phyloP scores from a whole-genome alignment of 2,113 vertebrate species.

The Myotis yumanensis region DNA sequence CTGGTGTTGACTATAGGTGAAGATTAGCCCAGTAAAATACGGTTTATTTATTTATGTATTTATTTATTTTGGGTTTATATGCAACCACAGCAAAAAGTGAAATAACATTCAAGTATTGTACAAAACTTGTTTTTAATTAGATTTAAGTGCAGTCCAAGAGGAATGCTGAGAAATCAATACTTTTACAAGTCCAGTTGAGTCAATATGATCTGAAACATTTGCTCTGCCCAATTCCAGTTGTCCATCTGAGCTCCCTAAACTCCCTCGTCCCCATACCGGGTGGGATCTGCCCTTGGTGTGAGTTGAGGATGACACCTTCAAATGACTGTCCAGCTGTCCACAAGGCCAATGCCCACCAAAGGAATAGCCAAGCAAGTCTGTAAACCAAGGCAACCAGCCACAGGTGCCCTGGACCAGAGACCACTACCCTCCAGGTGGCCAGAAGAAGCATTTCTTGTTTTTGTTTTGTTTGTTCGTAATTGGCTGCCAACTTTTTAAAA shows the following conservation, averaged over 20 bases:
- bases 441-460: neutral
- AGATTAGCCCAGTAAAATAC: neutral
- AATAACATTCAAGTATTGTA: neutral
- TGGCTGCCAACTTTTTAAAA: neutral
- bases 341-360: neutral
- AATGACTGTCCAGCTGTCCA: neutral
- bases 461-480: neutral
- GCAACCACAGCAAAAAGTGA: neutral
- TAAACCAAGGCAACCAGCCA: neutral
- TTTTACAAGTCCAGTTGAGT: neutral
- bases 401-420: accelerated
- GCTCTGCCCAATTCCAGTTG: neutral
- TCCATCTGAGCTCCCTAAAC: neutral
- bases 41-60: neutral
- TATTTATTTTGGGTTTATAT: neutral
- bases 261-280: neutral
- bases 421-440: accelerated
- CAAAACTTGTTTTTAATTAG: neutral
- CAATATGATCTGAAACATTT: neutral
- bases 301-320: neutral
- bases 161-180: neutral
- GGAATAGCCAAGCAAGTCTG: neutral
- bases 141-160: neutral
- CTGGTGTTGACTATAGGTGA: neutral
- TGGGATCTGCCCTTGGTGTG: neutral